phyloP scores from a whole-genome alignment of 2,113 vertebrate genomes.

The Macquaria australasica region DNA sequence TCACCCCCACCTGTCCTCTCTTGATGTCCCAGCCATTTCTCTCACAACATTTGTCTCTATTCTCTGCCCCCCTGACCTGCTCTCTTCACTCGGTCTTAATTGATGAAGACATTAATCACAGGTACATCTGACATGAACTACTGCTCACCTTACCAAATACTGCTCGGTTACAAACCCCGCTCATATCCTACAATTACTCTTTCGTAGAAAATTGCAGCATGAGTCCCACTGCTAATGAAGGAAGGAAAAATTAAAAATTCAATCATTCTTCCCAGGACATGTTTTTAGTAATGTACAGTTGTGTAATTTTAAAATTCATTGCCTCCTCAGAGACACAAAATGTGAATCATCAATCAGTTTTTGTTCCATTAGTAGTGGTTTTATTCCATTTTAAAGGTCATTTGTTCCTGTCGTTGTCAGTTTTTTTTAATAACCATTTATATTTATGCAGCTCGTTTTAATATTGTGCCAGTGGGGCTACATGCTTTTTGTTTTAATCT shows the following conservation, averaged over 20 bases:
- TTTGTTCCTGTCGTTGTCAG: background rate
- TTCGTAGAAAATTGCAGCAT: background rate
- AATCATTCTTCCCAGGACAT: constrained; percentile 14
- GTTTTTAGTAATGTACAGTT: constrained; percentile 33
- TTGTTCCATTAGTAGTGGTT: constrained; percentile 29
- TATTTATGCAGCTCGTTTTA: constrained; percentile 30
- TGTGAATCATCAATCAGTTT: constrained; percentile 52
- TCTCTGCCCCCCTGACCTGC: background rate
- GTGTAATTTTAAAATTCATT: constrained; percentile 14
- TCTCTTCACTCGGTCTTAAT: constrained; percentile 21
- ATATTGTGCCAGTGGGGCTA: constrained; percentile 4
- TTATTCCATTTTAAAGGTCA: constrained; percentile 58
- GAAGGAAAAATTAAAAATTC: background rate
- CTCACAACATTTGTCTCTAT: background rate
- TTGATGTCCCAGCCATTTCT: constrained; percentile 23
- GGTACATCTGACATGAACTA: constrained; percentile 34
- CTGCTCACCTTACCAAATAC: background rate
- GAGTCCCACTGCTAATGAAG: background rate
- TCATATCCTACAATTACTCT: background rate
- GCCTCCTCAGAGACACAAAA: constrained; percentile 9
- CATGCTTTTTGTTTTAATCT: constrained; percentile 32
- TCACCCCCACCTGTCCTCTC: constrained; percentile 37
- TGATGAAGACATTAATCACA: constrained; percentile 46
- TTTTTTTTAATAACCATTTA: constrained; percentile 31
- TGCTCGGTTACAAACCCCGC: background rate